These are phyloP conservation scores for Damaliscus lunatus DNA, from an alignment of 2,113 vertebrate genomes.

Conservation along the genomic window DNA sequence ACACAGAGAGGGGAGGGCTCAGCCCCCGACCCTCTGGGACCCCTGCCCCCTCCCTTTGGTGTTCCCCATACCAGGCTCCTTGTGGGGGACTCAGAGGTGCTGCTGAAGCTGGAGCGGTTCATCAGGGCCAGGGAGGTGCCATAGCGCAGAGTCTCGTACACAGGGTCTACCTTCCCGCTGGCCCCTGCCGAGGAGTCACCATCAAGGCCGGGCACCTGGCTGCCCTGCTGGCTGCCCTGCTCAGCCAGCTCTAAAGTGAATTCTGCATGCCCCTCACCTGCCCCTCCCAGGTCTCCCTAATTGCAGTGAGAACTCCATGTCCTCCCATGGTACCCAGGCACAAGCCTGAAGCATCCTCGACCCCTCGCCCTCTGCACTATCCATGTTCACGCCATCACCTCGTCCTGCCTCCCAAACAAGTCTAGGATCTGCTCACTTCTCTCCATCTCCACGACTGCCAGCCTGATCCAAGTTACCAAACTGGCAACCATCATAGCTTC, in stretches of 20 bases:
- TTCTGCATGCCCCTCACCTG: too few relatives aligned
- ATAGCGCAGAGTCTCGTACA: slow-evolving; percentile 91
- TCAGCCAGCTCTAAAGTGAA: too few relatives aligned
- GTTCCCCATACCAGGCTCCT: slow-evolving; percentile 84
- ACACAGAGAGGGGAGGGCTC: not conserved
- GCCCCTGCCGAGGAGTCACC: slow-evolving; percentile 56
- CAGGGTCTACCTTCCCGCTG: slow-evolving; percentile 85
- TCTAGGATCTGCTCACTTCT: not conserved
- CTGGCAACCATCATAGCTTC: not conserved
- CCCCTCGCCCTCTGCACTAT: not conserved
- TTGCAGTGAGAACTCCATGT: fast-evolving
- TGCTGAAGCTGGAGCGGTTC: slow-evolving; percentile 91
- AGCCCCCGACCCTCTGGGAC: not conserved
- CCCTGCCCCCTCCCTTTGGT: too few relatives aligned
- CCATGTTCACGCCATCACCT: not conserved
- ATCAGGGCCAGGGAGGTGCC: slow-evolving; percentile 92
- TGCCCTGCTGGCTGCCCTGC: not conserved
- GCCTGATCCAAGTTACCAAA: not conserved
- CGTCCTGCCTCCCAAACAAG: not conserved
- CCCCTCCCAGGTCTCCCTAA: not conserved
- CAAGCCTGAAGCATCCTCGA: not conserved
- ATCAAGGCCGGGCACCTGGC: not conserved
- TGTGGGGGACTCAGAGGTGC: slow-evolving; percentile 91
- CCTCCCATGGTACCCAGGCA: not conserved
- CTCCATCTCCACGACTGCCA: not conserved